Conservation (phyloP, 1,140 invertebrate genomes). For the Heterodera carotae region DNA sequence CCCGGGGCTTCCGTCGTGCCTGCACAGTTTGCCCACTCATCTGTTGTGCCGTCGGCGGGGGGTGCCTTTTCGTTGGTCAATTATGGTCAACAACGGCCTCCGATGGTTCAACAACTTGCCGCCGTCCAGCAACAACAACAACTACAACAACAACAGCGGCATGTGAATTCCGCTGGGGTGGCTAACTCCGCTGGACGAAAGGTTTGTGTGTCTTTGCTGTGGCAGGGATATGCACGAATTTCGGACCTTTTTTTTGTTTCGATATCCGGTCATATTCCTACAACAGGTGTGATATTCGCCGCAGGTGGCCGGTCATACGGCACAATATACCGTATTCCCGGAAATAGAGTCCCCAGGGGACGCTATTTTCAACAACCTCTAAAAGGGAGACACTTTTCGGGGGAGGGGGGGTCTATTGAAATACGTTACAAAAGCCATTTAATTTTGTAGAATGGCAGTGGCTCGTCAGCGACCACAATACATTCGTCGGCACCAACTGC, state of each 20-base stretch:
- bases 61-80: background rate
- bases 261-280: too few species aligned
- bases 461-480: background rate
- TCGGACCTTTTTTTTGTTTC: too few species aligned
- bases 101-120: background rate
- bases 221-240: too few species aligned
- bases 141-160: background rate
- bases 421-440: too few species aligned
- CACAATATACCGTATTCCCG: too few species aligned
- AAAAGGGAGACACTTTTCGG: too few species aligned
- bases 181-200: background rate
- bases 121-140: background rate
- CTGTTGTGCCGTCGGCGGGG: background rate
- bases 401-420: too few species aligned
- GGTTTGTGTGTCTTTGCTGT: too few species aligned
- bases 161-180: background rate
- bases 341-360: too few species aligned
- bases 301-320: too few species aligned
- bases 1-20: background rate
- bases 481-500: slow-evolving; percentile 19
- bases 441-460: slow-evolving; percentile 26
- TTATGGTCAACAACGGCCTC: background rate
- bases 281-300: too few species aligned
- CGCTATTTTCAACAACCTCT: too few species aligned
- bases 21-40: background rate